phyloP scores from a whole-genome alignment of 2,797 vertebrate species.

The Harpagifer antarcticus region DNA sequence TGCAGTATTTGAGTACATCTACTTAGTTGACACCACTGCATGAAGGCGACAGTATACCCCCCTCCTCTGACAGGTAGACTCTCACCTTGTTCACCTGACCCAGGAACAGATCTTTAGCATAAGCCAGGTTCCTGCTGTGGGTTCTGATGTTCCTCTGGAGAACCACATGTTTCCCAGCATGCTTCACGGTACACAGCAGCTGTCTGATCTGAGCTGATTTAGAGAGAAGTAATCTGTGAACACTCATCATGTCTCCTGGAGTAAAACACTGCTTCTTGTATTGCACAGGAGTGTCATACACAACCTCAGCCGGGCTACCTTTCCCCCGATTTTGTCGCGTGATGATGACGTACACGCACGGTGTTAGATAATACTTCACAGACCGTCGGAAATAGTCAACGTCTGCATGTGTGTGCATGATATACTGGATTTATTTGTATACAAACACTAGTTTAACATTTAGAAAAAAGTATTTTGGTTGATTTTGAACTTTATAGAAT shows the following conservation, averaged over 20 bases:
- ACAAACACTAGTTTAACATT: no score
- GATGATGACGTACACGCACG: slow-evolving; percentile 67
- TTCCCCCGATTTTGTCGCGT: slow-evolving; percentile 75
- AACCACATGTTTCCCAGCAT: slow-evolving; percentile 31
- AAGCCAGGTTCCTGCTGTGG: slow-evolving; percentile 72
- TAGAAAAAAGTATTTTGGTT: no score
- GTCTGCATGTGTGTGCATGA: no score
- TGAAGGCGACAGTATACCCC: no score
- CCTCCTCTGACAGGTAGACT: no score
- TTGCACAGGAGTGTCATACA: fast-evolving
- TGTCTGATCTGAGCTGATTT: slow-evolving; percentile 38
- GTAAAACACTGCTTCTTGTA: background rate
- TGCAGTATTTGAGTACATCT: no score
- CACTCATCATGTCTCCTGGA: slow-evolving; percentile 57
- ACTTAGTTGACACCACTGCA: no score
- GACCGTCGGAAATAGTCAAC: slow-evolving; percentile 33
- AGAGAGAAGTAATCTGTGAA: slow-evolving; percentile 53
- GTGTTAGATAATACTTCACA: background rate
- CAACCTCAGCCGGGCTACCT: slow-evolving; percentile 28
- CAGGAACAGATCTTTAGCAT: slow-evolving; percentile 91
- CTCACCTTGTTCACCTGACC: slow-evolving; percentile 89
- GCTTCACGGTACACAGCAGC: background rate
- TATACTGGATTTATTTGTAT: no score
- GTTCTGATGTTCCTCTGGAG: slow-evolving; percentile 74
- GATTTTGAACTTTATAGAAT: background rate